Evolutionary conservation across 2,888 invertebrate genomes (phyloP).

Genomic region (Cynaeus angustus): DNA sequence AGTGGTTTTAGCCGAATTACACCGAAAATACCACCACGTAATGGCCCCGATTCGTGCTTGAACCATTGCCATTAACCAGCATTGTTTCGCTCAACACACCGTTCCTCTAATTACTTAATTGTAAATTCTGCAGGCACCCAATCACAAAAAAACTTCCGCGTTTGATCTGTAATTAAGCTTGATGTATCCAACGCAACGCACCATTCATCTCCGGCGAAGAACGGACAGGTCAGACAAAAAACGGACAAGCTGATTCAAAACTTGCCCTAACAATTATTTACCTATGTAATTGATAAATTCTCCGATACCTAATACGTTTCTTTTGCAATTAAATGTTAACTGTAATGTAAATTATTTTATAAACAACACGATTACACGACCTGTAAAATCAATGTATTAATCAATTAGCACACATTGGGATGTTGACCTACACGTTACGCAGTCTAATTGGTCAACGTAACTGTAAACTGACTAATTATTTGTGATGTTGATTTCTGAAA

Average conservation of each 20-base stretch:
- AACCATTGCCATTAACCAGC: constrained; percentile 5
- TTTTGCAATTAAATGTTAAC: constrained; percentile 33
- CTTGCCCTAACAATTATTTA: constrained; percentile 35
- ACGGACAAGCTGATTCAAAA: constrained; percentile 27
- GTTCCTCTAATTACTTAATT: constrained; percentile 23
- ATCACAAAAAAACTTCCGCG: constrained; percentile 25
- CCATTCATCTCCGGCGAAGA: constrained; percentile 27
- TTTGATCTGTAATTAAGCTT: constrained; percentile 34
- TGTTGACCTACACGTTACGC: constrained; percentile 32
- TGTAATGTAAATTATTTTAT: constrained; percentile 41
- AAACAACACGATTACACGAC: constrained; percentile 24
- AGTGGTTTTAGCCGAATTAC: constrained; percentile 8
- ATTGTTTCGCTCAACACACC: constrained; percentile 27
- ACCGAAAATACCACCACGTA: constrained; percentile 10
- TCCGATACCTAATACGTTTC: constrained; percentile 36
- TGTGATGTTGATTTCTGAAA: constrained; percentile 4
- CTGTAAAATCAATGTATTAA: constrained; percentile 27
- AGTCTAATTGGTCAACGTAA: constrained; percentile 26
- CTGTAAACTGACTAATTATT: constrained; percentile 34
- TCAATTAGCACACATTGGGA: constrained; percentile 30
- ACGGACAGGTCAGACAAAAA: constrained; percentile 35
- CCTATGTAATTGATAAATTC: constrained; percentile 29
- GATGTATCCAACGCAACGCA: constrained; percentile 21
- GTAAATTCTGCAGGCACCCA: constrained; percentile 17
- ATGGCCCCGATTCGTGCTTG: not conserved